Evolutionary conservation across 2,113 vertebrate species (phyloP).

Genomic region (Gadus chalcogrammus): DNA sequence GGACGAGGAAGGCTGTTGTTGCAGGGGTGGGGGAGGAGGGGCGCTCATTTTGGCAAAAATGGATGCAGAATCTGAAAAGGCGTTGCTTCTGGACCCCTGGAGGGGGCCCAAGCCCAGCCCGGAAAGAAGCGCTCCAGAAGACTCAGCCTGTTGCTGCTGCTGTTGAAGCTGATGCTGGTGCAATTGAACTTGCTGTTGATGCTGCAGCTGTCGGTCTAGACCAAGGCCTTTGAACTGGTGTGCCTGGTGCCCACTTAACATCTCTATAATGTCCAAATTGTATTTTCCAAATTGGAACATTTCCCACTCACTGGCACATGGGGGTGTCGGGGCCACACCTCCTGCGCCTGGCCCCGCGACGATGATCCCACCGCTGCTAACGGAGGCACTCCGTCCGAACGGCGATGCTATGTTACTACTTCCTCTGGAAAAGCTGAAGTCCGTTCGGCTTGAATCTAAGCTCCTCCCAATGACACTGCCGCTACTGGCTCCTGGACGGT

Average conservation of each 20-base stretch:
- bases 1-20: conserved; percentile 77
- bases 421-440: conserved; percentile 47
- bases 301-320: conserved; percentile 78
- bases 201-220: conserved; percentile 79
- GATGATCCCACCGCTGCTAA: conserved; percentile 57
- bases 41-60: conserved; percentile 82
- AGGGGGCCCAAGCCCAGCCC: conserved; percentile 78
- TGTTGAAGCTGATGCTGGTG: conserved; percentile 80
- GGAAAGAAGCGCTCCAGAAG: conserved; percentile 78
- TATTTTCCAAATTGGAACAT: conserved; percentile 85
- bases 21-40: conserved; percentile 78
- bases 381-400: conserved; percentile 50
- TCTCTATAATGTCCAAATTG: conserved; percentile 84
- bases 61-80: conserved; percentile 79
- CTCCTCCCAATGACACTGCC: conserved; percentile 51
- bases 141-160: conserved; percentile 78
- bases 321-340: conserved; percentile 70
- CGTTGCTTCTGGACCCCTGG: conserved; percentile 79
- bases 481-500: conserved; percentile 52
- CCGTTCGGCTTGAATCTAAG: conserved; percentile 42
- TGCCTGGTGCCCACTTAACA: conserved; percentile 82
- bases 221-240: conserved; percentile 80
- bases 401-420: conserved; percentile 39
- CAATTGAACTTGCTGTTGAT: conserved; percentile 80
- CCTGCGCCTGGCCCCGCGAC: conserved; percentile 65